These are phyloP conservation scores for Empidonax traillii DNA, from an alignment of 2,113 vertebrate genomes.

Conservation along the genomic window DNA sequence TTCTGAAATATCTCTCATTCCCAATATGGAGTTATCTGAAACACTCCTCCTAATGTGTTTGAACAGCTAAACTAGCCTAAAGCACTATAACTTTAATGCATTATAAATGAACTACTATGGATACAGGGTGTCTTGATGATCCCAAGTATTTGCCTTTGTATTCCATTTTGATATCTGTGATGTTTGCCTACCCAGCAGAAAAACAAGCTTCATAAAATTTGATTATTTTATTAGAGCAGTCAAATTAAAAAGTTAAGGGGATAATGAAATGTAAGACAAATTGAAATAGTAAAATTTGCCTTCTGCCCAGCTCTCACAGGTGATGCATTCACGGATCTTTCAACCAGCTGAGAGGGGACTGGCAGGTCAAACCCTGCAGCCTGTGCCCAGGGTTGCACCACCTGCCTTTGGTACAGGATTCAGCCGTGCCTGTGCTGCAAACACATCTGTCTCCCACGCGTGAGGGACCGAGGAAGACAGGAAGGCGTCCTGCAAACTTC, in stretches of 20 bases:
- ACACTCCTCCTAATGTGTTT: neutral
- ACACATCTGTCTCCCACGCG: neutral
- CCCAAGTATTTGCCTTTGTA: constrained; percentile 38
- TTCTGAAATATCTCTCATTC: neutral
- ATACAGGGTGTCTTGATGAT: constrained; percentile 15
- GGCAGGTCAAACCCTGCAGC: neutral
- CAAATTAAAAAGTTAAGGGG: constrained; percentile 43
- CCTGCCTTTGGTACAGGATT: neutral
- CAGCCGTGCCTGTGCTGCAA: neutral
- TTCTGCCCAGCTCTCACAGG: neutral
- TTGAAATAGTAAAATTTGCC: neutral
- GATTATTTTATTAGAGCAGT: constrained; percentile 29
- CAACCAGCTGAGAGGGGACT: neutral
- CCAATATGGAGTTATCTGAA: neutral
- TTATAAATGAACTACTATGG: constrained; percentile 27
- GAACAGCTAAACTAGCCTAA: constrained; percentile 31
- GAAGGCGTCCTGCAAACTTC: neutral
- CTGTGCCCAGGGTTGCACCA: neutral
- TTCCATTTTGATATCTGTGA: constrained; percentile 38
- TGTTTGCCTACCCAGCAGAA: constrained; percentile 33
- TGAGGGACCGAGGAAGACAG: neutral
- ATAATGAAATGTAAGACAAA: constrained; percentile 21
- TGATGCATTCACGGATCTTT: neutral
- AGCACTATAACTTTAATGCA: constrained; percentile 42
- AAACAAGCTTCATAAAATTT: constrained; percentile 44